Conservation (phyloP, 35 echinoderm and acorn worm species). For the Lytechinus pictus region DNA sequence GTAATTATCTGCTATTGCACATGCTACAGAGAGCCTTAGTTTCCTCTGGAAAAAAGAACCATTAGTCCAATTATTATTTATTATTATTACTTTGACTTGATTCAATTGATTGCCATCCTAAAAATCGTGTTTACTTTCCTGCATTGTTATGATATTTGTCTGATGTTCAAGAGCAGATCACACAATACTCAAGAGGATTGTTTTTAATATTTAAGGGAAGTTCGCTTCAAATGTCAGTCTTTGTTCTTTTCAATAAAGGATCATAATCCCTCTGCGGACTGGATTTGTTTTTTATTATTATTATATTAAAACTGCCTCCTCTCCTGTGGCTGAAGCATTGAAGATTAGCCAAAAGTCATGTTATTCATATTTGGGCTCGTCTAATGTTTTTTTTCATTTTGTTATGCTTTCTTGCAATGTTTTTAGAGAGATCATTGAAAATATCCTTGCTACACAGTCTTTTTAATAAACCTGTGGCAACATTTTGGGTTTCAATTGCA, state of each 20-base stretch:
- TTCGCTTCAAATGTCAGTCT: conserved; percentile 40
- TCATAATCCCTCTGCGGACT: background rate
- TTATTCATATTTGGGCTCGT: background rate
- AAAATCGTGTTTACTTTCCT: background rate
- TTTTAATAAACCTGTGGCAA: background rate
- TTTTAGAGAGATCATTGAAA: background rate
- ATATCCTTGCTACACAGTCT: background rate
- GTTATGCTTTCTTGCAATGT: background rate
- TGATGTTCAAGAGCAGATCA: background rate
- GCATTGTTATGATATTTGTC: background rate
- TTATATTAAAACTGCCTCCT: conserved; percentile 13
- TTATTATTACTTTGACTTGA: background rate
- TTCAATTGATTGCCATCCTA: background rate
- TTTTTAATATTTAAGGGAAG: conserved; percentile 40
- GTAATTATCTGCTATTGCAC: too few species aligned
- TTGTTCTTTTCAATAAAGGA: background rate
- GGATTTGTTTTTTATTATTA: background rate
- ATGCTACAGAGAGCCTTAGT: too few species aligned
- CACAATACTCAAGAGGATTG: conserved; percentile 4
- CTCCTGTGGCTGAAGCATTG: background rate
- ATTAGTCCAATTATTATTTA: background rate
- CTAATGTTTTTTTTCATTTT: background rate
- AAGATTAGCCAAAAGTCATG: background rate
- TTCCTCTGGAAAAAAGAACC: too few species aligned
- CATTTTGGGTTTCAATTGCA: background rate